Conservation (phyloP, 2,113 vertebrate species). For the Orycteropus afer region DNA sequence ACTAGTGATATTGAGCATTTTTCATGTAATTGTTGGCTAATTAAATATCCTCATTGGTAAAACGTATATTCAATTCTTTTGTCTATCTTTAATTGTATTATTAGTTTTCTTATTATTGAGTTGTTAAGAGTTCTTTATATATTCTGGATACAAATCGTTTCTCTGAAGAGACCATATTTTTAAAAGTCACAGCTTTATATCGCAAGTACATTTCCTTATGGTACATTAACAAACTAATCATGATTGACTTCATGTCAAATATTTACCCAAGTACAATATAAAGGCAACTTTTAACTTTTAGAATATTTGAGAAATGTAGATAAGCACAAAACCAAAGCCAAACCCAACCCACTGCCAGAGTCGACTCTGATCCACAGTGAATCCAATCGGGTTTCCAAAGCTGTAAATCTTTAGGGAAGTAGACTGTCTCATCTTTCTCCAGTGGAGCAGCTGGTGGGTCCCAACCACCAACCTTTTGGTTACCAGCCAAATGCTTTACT, state of each 20-base stretch:
- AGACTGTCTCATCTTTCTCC: too few species aligned
- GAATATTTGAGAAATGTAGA: slow-evolving; percentile 12
- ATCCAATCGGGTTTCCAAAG: too few species aligned
- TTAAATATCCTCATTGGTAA: slow-evolving; percentile 50
- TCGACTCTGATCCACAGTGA: too few species aligned
- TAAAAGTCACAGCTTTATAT: slow-evolving; percentile 21
- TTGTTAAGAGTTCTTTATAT: not conserved
- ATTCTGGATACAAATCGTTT: slow-evolving; percentile 19
- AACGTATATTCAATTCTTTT: slow-evolving; percentile 8
- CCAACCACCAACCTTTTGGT: too few species aligned
- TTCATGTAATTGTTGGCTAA: not conserved
- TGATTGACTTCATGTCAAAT: slow-evolving; percentile 46
- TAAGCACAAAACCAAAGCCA: not conserved
- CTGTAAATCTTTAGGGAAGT: too few species aligned
- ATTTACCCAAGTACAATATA: not conserved
- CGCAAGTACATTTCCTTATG: slow-evolving; percentile 12
- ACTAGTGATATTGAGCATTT: slow-evolving; percentile 44
- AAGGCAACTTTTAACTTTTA: not conserved
- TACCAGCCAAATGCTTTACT: too few species aligned
- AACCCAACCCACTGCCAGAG: too few species aligned
- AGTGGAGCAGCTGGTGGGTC: too few species aligned
- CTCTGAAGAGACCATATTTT: not conserved
- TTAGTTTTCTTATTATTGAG: slow-evolving; percentile 11
- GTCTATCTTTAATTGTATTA: slow-evolving; percentile 38
- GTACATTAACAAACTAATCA: slow-evolving; percentile 33